Conservation (phyloP, 2,797 vertebrate genomes). For the Phataginus tricuspis region DNA sequence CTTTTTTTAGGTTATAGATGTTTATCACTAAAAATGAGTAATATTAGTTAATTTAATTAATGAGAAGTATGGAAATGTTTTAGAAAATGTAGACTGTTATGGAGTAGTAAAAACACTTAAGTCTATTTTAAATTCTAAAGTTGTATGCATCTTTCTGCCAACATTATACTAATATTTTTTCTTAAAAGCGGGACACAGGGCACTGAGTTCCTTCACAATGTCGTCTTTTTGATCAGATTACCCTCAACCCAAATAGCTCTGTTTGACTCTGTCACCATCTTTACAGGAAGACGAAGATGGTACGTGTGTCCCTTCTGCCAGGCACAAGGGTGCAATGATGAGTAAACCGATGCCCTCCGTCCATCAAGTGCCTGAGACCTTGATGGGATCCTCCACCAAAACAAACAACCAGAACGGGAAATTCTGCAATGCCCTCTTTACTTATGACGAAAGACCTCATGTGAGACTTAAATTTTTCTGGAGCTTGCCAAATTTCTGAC, state of each 20-base stretch:
- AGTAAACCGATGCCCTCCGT: neutral
- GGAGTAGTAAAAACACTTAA: neutral
- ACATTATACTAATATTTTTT: neutral
- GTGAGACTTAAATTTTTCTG: neutral
- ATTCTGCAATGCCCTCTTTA: neutral
- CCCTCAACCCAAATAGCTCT: neutral
- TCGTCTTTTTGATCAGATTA: neutral
- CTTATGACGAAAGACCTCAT: neutral
- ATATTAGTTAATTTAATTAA: conserved; percentile 33
- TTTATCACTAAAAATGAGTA: conserved; percentile 27
- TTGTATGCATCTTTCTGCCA: neutral
- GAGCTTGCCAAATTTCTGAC: neutral
- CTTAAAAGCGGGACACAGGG: neutral
- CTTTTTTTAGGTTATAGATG: neutral
- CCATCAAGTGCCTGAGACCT: neutral
- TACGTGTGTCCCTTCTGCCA: neutral
- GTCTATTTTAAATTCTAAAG: neutral
- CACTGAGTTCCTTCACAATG: too few species aligned
- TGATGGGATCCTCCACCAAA: neutral
- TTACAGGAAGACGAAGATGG: neutral
- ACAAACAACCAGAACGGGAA: neutral
- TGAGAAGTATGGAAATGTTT: neutral
- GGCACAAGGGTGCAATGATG: neutral
- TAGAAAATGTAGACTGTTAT: neutral
- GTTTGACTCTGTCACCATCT: rapidly evolving